Conservation (phyloP, 2,888 invertebrate genomes). For the Ornithoptera priamus region DNA sequence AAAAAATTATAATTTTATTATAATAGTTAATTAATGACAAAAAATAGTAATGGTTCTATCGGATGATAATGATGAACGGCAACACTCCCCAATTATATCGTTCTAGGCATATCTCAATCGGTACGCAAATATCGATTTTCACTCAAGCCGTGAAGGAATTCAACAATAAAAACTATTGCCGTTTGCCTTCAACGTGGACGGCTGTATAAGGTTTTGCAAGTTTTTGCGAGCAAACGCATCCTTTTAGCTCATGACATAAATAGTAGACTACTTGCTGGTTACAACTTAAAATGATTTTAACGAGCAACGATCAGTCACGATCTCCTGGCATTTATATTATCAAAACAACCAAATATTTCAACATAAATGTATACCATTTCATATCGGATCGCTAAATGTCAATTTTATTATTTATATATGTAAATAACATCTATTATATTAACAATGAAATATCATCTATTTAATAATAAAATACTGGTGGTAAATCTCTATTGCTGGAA, state of each 20-base stretch:
- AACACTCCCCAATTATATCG: conserved; percentile 8
- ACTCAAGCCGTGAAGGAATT: conserved; percentile 19
- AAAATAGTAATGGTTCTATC: too few species aligned
- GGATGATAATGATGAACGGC: neutral
- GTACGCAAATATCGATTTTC: conserved; percentile 9
- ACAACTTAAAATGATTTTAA: neutral
- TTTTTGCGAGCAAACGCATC: neutral
- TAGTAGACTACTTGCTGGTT: neutral
- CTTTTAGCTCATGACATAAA: neutral
- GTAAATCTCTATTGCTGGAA: too few species aligned
- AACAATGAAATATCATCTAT: too few species aligned
- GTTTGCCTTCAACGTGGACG: conserved; percentile 14
- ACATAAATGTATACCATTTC: too few species aligned
- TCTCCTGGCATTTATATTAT: too few species aligned
- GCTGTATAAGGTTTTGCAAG: neutral
- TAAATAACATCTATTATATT: too few species aligned
- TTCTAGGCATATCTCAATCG: conserved; percentile 4
- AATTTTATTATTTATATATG: too few species aligned
- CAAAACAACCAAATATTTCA: too few species aligned
- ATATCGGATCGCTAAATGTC: too few species aligned
- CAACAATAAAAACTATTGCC: conserved; percentile 9
- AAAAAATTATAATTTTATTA: conserved; percentile 12
- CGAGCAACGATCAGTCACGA: neutral
- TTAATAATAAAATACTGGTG: too few species aligned
- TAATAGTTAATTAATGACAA: neutral